These are phyloP conservation scores for Loripinus fragilis DNA, from an alignment of 2,888 invertebrate genomes.

Conservation along the genomic window DNA sequence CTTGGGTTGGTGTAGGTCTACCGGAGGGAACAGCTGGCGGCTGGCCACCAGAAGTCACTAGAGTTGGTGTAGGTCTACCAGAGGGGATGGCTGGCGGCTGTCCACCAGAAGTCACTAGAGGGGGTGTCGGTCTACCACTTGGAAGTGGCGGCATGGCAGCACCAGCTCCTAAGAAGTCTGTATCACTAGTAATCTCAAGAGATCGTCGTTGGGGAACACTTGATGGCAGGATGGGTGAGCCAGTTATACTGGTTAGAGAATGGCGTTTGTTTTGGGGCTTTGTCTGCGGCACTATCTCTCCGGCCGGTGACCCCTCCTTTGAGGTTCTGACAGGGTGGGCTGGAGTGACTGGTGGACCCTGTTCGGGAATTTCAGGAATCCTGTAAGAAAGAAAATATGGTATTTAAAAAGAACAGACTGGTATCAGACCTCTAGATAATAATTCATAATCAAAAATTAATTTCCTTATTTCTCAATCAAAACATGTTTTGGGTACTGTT, in stretches of 20 bases:
- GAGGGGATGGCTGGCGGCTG: too few relatives aligned
- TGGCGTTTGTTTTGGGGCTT: conserved; percentile 69
- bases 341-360: conserved; percentile 37
- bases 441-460: too few relatives aligned
- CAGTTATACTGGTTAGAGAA: conserved; percentile 66
- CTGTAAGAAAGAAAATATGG: background rate
- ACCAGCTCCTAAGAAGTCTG: conserved; percentile 25
- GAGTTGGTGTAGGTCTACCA: background rate
- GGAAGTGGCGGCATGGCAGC: conserved; percentile 21
- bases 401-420: too few relatives aligned
- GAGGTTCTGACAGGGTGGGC: conserved; percentile 35
- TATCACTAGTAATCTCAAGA: conserved; percentile 56
- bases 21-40: background rate
- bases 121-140: background rate
- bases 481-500: too few relatives aligned
- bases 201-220: conserved; percentile 69
- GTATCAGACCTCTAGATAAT: too few relatives aligned
- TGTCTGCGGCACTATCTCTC: conserved; percentile 23
- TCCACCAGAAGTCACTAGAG: background rate
- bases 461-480: too few relatives aligned
- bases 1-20: background rate
- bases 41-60: background rate
- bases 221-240: conserved; percentile 63
- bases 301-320: conserved; percentile 17
- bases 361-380: conserved; percentile 5